Conservation (phyloP, 2,888 invertebrate genomes). For the Sacculina carcini region DNA sequence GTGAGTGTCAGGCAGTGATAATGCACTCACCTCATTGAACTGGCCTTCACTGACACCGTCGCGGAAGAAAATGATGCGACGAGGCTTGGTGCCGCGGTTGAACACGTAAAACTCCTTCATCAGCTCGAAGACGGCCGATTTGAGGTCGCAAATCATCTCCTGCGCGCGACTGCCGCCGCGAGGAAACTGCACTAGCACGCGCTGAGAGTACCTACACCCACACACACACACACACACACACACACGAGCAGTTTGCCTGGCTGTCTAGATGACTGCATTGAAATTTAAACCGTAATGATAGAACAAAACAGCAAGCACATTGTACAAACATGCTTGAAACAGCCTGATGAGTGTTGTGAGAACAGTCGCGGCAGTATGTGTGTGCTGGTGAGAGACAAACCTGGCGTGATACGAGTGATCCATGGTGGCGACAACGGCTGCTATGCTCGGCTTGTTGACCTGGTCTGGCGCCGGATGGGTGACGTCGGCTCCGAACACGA, state of each 20-base stretch:
- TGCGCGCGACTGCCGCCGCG: background rate
- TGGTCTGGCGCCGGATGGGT: conserved; percentile 66
- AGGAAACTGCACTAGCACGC: background rate
- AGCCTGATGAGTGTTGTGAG: too few species aligned
- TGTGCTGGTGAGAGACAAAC: too few species aligned
- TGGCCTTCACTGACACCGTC: conserved; percentile 75
- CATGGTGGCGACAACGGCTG: conserved; percentile 24
- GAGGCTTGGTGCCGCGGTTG: conserved; percentile 27
- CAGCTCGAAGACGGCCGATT: conserved; percentile 28
- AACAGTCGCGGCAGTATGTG: too few species aligned
- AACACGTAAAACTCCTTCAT: conserved; percentile 28
- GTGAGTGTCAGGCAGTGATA: too few species aligned
- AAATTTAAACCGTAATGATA: too few species aligned
- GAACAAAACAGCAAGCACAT: too few species aligned
- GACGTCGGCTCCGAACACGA: conserved; percentile 67
- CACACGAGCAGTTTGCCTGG: too few species aligned
- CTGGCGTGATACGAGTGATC: conserved; percentile 13
- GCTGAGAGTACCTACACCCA: background rate
- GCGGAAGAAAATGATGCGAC: conserved; percentile 38
- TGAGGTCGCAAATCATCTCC: background rate
- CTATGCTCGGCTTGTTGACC: conserved; percentile 28
- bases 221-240: too few species aligned
- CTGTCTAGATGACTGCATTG: too few species aligned
- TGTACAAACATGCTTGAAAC: too few species aligned
- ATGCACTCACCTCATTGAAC: conserved; percentile 22